These are phyloP conservation scores for Brachionus plicatilis DNA, from an alignment of 1,140 invertebrate species.

Conservation along the genomic window DNA sequence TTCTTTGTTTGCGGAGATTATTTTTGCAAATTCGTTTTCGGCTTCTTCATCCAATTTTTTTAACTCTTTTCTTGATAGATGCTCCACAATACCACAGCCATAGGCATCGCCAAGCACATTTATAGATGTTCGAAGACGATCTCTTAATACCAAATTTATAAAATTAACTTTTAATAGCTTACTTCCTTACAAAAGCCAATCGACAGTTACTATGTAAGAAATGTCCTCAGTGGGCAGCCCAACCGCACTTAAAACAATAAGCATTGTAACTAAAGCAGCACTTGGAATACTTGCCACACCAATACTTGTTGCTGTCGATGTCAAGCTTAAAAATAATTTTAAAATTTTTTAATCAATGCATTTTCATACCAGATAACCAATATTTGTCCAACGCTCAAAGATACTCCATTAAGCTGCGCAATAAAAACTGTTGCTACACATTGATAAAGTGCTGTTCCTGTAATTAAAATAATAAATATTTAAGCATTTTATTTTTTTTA, in stretches of 20 bases:
- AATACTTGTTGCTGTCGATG: conserved; percentile 55
- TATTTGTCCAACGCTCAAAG: conserved; percentile 59
- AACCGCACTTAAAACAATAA: conserved; percentile 41
- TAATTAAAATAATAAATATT: neutral
- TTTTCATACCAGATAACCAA: conserved; percentile 74
- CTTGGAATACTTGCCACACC: conserved; percentile 39
- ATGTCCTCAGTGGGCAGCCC: conserved; percentile 42
- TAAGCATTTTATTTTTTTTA: neutral
- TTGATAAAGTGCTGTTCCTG: conserved; percentile 36
- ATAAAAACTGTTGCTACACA: conserved; percentile 37
- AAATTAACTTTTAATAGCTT: neutral
- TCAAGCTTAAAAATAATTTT: conserved; percentile 55
- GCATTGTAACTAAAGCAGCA: conserved; percentile 42
- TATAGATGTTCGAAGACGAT: conserved; percentile 61
- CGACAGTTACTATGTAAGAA: conserved; percentile 41
- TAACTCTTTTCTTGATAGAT: conserved; percentile 67
- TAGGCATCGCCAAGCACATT: conserved; percentile 62
- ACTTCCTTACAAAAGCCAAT: conserved; percentile 40
- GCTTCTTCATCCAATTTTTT: conserved; percentile 45
- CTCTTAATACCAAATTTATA: conserved; percentile 48
- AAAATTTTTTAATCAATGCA: neutral
- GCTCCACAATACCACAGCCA: conserved; percentile 61
- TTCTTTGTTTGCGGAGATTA: neutral
- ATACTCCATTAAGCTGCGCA: conserved; percentile 63
- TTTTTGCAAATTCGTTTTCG: conserved; percentile 22